Conservation (phyloP, 2,797 vertebrate genomes). For the Lagorchestes hirsutus region DNA sequence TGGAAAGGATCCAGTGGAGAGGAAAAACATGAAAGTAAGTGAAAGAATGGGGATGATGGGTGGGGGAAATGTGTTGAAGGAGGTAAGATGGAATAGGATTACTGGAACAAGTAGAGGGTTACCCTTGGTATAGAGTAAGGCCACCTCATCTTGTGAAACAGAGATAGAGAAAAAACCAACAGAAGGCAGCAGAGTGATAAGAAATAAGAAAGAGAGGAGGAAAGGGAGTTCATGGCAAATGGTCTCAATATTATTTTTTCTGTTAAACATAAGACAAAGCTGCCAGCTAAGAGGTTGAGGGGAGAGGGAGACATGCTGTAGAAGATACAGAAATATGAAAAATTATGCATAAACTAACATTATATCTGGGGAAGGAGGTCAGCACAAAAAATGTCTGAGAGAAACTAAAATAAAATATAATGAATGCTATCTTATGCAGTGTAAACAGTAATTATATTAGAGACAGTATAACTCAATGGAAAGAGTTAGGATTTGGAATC, state of each 20-base stretch:
- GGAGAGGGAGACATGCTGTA: not conserved
- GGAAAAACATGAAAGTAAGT: not conserved
- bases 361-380: not conserved
- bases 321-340: not conserved
- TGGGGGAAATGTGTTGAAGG: not conserved
- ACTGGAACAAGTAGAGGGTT: not conserved
- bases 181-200: not conserved
- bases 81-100: not conserved
- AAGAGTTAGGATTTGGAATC: not conserved
- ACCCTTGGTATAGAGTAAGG: not conserved
- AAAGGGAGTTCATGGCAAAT: not conserved
- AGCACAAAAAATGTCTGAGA: not conserved
- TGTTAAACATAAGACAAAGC: not conserved
- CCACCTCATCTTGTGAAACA: not conserved
- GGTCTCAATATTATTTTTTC: not conserved
- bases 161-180: not conserved
- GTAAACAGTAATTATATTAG: not conserved
- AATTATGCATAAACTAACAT: not conserved
- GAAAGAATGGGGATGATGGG: not conserved
- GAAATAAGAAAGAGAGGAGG: not conserved
- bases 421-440: not conserved
- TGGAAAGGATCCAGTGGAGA: not conserved
- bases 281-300: not conserved
- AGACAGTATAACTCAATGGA: not conserved
- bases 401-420: not conserved